phyloP scores from a whole-genome alignment of 2,113 vertebrate genomes.

The Chelonoidis abingdonii region DNA sequence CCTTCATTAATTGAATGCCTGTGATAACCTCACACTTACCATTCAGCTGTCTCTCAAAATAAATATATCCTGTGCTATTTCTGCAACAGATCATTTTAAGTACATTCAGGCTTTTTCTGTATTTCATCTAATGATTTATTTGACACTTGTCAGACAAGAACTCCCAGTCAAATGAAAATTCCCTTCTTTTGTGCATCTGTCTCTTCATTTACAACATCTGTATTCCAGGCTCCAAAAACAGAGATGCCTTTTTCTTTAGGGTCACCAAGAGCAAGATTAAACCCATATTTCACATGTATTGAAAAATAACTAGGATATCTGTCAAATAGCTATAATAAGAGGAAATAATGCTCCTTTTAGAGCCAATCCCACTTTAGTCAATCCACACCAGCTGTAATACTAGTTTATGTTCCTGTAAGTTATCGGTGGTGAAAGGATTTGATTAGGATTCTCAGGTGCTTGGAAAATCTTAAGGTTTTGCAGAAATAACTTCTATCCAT shows the following conservation, averaged over 20 bases:
- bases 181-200: background rate
- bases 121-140: background rate
- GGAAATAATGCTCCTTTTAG: background rate
- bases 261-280: background rate
- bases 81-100: background rate
- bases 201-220: background rate
- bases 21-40: background rate
- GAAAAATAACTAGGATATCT: background rate
- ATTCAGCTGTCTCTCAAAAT: background rate
- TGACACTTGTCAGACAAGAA: background rate
- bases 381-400: background rate
- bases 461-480: background rate
- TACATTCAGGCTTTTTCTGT: background rate
- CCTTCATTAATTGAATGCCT: rapidly evolving
- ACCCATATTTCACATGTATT: background rate
- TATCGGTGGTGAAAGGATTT: background rate
- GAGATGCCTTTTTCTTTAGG: background rate
- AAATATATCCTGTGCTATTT: background rate
- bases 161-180: background rate
- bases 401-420: background rate
- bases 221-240: background rate
- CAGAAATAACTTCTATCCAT: background rate
- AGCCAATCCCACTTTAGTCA: background rate
- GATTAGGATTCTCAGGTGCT: background rate
- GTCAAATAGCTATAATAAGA: background rate